Base-by-base conservation (phyloP, 2,797 vertebrate genomes). In the Oceanodroma leucorhoa region DNA sequence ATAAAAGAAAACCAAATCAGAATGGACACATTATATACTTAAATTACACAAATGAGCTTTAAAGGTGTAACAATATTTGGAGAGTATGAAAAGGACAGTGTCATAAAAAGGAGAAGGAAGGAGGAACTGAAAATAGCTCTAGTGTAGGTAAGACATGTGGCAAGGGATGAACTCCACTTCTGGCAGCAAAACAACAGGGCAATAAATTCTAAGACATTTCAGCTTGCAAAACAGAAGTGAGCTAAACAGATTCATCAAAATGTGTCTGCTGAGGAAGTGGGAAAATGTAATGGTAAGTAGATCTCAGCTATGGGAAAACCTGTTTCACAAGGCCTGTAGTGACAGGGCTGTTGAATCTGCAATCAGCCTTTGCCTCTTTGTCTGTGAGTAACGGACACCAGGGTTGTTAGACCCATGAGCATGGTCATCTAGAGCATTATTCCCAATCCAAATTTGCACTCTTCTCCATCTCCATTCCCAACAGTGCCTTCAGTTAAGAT, bases 361-460 rank as follows among this genome's bases (percentile, higher is more conserved):
- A 57, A 1, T 26, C 32, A 24, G 3, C 23, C n/a, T 75, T 84
- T 34, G 38, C 5, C 0, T 2, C 45, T 30, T 17, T 24, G 4
- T 26, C n/a, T 38, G 17, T 1, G 1, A 10, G 9, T 16, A 40
- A 38, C 0, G 2, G 17, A 36, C 4, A 0, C 16, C 36, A 29
- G 34, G 6, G 3, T 16, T 45, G 11, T 26, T 17, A 29, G 4
- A 46, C 15, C 8, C 34, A 15, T 3, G 2, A 29, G 19, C 15
- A 3, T 5, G 5, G 27, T 32, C 48, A 41, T 5, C 22, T n/a
- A 15, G 30, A 70, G 10, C 0, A 1, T 17, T 7, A 16, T 38
- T 66, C 40, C 18, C 53, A 53, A 4, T 15, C 6, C 22, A 76
- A 19, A 54, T 58, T 22, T 46, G 1, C 22, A 29, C 9, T n/a